phyloP scores from a whole-genome alignment of 2,888 invertebrate genomes.

The Diogma glabrata region DNA sequence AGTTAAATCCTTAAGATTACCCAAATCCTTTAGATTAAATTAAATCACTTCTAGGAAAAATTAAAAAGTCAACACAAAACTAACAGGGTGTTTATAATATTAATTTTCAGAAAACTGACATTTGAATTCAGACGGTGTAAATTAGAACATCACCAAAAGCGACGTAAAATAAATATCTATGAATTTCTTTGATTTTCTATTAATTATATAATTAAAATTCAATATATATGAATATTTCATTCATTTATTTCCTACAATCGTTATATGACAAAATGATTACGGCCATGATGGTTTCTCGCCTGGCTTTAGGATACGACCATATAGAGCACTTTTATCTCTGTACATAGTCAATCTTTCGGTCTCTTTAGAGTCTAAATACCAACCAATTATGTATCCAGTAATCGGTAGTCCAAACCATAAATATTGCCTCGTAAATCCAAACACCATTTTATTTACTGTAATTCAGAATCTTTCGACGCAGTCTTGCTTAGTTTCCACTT shows the following conservation, averaged over 20 bases:
- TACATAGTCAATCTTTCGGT: conserved; percentile 58
- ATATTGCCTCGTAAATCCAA: conserved; percentile 44
- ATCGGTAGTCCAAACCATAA: conserved; percentile 43
- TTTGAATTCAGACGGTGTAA: no score
- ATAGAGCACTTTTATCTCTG: conserved; percentile 70
- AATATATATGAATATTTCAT: conserved; percentile 2
- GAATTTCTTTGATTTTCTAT: no score
- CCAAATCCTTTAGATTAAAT: no score
- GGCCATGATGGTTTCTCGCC: conserved; percentile 68
- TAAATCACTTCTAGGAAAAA: no score
- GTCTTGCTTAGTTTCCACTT: conserved; percentile 63
- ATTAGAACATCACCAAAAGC: no score
- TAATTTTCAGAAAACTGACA: no score
- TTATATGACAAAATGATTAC: conserved; percentile 24
- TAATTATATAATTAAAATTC: no score
- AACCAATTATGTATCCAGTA: conserved; percentile 47
- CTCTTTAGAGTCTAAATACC: conserved; percentile 54
- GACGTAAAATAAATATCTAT: no score
- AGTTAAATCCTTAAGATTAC: no score
- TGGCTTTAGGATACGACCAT: conserved; percentile 50
- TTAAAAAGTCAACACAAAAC: no score
- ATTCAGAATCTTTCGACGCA: conserved; percentile 15
- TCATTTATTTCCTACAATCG: background rate
- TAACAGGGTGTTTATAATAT: no score
- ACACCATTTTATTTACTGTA: conserved; percentile 37